A percentile compares a stretch with the other conserved stretches of the same genome.
Conservation (phyloP, 1,140 invertebrate genomes). For the Lordiphosa collinella region DNA sequence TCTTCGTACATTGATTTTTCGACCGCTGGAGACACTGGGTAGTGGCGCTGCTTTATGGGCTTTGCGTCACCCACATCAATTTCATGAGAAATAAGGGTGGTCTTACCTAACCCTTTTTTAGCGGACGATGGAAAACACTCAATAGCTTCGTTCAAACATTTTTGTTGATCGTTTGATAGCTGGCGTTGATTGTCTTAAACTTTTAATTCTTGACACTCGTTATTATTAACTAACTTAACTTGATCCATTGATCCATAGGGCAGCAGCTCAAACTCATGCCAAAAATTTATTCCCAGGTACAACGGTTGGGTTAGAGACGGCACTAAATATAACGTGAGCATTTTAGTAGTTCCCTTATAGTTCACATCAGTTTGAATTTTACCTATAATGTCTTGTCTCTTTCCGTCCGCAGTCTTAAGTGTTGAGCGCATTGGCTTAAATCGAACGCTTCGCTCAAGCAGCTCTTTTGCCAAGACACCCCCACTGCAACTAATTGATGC, state of each 20-base stretch:
- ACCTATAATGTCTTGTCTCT: background rate
- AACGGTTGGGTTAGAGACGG: background rate
- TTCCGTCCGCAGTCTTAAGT: background rate
- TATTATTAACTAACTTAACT: background rate
- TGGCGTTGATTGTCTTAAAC: too few relatives aligned
- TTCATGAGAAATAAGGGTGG: too few relatives aligned
- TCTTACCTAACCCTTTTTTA: slow-evolving; percentile 3
- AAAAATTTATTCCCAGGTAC: too few relatives aligned
- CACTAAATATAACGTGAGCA: background rate
- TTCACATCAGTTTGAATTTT: background rate
- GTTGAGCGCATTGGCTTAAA: background rate
- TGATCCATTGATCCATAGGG: background rate
- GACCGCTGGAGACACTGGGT: too few relatives aligned
- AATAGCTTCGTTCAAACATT: background rate
- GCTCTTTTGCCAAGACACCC: too few relatives aligned
- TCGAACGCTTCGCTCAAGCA: background rate
- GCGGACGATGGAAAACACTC: background rate
- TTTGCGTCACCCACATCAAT: too few relatives aligned
- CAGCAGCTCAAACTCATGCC: background rate
- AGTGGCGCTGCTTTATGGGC: too few relatives aligned
- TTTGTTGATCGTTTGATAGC: too few relatives aligned
- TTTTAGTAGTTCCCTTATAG: background rate
- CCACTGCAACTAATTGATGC: too few relatives aligned
- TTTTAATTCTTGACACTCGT: too few relatives aligned
- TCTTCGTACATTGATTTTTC: too few relatives aligned